Evolutionary conservation across 2,113 vertebrate genomes (phyloP).

Genomic region (Dasyornis broadbenti): DNA sequence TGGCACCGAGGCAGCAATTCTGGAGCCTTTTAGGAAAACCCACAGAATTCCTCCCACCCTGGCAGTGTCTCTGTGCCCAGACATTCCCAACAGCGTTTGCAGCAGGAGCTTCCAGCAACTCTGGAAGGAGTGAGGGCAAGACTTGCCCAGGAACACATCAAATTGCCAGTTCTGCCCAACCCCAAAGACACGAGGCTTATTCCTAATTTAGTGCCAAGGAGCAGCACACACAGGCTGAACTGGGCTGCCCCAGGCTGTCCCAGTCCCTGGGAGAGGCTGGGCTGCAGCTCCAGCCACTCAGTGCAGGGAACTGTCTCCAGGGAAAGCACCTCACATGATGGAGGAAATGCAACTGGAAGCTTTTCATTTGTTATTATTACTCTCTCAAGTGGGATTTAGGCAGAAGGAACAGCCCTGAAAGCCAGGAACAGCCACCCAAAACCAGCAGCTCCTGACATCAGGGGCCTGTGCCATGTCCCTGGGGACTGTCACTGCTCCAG

Average conservation of each 20-base stretch:
- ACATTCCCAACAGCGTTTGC: neutral
- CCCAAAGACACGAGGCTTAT: fast-evolving
- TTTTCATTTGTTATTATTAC: neutral
- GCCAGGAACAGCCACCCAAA: neutral
- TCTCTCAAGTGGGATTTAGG: neutral
- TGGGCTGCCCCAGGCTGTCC: neutral
- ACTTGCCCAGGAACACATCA: neutral
- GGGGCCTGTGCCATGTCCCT: neutral
- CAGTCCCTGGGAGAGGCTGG: neutral
- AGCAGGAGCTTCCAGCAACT: neutral
- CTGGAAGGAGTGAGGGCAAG: neutral
- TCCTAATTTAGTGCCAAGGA: neutral
- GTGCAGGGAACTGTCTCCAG: neutral
- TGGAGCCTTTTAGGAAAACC: neutral
- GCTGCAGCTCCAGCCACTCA: neutral
- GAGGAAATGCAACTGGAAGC: neutral
- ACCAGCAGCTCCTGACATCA: neutral
- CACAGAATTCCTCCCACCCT: neutral
- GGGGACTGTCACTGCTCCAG: neutral
- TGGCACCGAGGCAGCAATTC: neutral
- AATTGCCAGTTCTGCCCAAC: neutral
- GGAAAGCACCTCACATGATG: neutral
- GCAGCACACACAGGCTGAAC: neutral
- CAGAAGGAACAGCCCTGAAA: neutral
- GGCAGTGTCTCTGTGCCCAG: neutral